Base-by-base conservation (phyloP, 2,888 invertebrate genomes). In the Orthosia gracilis region DNA sequence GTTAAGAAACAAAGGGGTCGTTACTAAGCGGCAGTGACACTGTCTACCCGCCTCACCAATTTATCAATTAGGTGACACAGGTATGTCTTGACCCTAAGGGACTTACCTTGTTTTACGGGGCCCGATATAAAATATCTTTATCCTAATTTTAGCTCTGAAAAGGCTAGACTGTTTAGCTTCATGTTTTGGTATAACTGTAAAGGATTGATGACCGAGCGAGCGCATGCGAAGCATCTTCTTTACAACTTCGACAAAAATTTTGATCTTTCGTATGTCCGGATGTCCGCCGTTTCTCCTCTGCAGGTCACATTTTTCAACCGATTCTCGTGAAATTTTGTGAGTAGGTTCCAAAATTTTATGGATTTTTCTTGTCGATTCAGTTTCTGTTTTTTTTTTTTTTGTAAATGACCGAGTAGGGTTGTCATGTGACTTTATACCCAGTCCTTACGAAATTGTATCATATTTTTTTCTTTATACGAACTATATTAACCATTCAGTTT, bases 21-120 rank as follows among this genome's bases (percentile, higher is more conserved):
- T 78, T 75, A 78, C 68, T 82, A 82, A 82, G 65, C 70, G 47
- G 52, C 66, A 63, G 75, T 63, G 82, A 78, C 79, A 79, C 61
- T 75, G 67, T 21, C 21, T 23, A 50, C 62, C 81, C 59, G 52
- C 80, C 73, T 67, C 61, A 81, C 80, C 80, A 73, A 80, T 83
- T 77, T 83, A 77, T 76, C 73, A 82, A 80, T 82, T 76, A 80
- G 76, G 62, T 63, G 73, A 77, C 80, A 71, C 47, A 63, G 58
- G 70, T 73, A 57, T 70, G 68, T 59, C 26, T 68, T 80, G 76
- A 80, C 76, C 76, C 76, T 68, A 50, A 80, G 65, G 76, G 52
- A 62, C 26, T 59, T 58, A 70, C 67, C 65, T 73, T 81, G 68
- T 74, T 55, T 69, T 66, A 80, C 31, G 57, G 59, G 47, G 3